phyloP scores from a whole-genome alignment of 2,113 vertebrate genomes.

The Sialia sialis region DNA sequence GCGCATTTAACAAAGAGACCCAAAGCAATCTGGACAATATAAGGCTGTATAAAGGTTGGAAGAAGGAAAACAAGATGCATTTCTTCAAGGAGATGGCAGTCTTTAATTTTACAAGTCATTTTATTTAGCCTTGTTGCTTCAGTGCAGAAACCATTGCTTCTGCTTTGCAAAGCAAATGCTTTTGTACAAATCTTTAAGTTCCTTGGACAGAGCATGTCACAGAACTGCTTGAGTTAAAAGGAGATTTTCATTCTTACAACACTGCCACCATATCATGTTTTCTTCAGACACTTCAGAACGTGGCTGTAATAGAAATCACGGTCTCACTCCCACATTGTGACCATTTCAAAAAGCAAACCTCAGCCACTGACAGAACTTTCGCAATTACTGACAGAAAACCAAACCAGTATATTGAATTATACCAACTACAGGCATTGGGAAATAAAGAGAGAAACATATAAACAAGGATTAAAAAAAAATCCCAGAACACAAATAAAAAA shows the following conservation, averaged over 20 bases:
- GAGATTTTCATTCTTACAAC: slow-evolving; percentile 30
- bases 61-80: slow-evolving; percentile 9
- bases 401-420: neutral
- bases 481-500: neutral
- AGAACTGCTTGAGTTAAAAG: neutral
- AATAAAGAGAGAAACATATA: neutral
- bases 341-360: neutral
- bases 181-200: slow-evolving; percentile 1
- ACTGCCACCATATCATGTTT: neutral
- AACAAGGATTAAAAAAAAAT: neutral
- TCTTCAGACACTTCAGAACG: slow-evolving; percentile 28
- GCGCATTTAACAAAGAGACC: slow-evolving; percentile 65
- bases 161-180: slow-evolving; percentile 43
- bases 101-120: slow-evolving; percentile 37
- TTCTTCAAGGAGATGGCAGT: slow-evolving; percentile 38
- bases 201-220: neutral
- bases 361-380: neutral
- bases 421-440: neutral
- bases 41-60: neutral
- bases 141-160: neutral
- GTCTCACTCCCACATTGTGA: neutral
- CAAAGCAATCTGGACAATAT: slow-evolving; percentile 48
- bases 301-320: slow-evolving; percentile 22
- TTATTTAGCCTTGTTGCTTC: slow-evolving; percentile 25
- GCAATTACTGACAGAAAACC: neutral